phyloP scores from a whole-genome alignment of 1,140 invertebrate species.

The Ceratina australensis region DNA sequence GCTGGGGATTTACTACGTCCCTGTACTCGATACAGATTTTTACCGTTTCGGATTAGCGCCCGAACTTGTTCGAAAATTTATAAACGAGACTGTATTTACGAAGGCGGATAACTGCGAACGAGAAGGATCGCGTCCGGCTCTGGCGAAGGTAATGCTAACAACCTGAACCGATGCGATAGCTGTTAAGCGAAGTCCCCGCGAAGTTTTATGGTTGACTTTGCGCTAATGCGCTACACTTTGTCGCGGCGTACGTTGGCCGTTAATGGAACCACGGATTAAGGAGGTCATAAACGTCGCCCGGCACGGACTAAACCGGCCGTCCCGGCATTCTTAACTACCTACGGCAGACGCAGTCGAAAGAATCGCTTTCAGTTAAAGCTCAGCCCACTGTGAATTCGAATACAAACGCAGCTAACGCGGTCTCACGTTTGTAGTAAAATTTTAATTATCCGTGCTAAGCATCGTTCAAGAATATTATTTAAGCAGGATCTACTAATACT shows the following conservation, averaged over 20 bases:
- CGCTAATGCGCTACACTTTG: constrained; percentile 59
- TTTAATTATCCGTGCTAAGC: too few relatives aligned
- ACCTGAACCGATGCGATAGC: constrained; percentile 50
- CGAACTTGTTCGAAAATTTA: too few relatives aligned
- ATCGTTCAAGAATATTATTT: too few relatives aligned
- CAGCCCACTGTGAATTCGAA: too few relatives aligned
- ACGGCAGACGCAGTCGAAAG: constrained; percentile 23
- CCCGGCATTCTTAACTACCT: constrained; percentile 54
- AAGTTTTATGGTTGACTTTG: constrained; percentile 65
- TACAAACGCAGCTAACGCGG: too few relatives aligned
- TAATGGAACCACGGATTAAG: constrained; percentile 65
- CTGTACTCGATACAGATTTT: too few relatives aligned
- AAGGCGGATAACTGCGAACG: constrained; percentile 1
- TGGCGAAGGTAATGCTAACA: constrained; percentile 14
- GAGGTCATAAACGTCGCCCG: constrained; percentile 60
- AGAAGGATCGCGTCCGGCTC: not conserved
- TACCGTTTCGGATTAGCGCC: too few relatives aligned
- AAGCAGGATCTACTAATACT: too few relatives aligned
- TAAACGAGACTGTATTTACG: too few relatives aligned
- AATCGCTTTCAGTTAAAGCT: constrained; percentile 42
- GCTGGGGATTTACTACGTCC: too few relatives aligned
- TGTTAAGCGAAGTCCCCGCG: constrained; percentile 49
- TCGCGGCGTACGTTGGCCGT: constrained; percentile 55
- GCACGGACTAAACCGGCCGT: constrained; percentile 39
- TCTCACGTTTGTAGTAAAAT: too few relatives aligned